Evolutionary conservation across 2,888 invertebrate genomes (phyloP).

Genomic region (Cryptosula pallasiana): DNA sequence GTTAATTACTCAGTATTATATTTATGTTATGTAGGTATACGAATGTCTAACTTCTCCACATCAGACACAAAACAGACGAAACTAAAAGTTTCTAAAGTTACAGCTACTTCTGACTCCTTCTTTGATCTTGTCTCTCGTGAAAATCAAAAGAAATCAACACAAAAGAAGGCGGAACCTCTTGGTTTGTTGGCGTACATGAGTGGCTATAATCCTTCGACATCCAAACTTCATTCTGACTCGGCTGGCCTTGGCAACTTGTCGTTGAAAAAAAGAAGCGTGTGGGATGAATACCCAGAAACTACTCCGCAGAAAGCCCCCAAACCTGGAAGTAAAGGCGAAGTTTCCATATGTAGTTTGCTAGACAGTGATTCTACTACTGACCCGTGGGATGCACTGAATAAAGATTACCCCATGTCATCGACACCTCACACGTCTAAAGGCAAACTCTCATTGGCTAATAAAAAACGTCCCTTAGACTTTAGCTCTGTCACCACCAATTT

Average conservation of each 20-base stretch:
- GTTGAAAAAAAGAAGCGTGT: not conserved
- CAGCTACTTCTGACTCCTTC: not conserved
- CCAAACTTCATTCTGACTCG: not conserved
- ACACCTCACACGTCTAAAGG: not conserved
- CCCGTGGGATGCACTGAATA: not conserved
- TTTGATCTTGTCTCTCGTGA: not conserved
- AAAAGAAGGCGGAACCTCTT: not conserved
- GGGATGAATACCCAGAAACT: not conserved
- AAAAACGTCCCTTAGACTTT: not conserved
- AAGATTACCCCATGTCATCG: too few species aligned
- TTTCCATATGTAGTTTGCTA: not conserved
- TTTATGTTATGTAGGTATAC: not conserved
- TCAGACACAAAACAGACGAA: not conserved
- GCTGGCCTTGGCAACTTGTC: not conserved
- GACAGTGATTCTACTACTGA: not conserved
- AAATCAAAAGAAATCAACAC: not conserved
- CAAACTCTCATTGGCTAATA: not conserved
- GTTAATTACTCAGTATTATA: too few species aligned
- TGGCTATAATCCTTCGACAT: not conserved
- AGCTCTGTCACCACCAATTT: too few species aligned
- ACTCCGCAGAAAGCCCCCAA: not conserved
- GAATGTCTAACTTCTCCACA: constrained; percentile 22
- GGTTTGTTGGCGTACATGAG: constrained; percentile 7
- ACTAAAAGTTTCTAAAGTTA: not conserved
- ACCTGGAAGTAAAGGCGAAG: not conserved